A percentile compares a stretch with the other conserved stretches of the same genome.
Conservation (phyloP, 2,797 vertebrate species). For the Sebastolobus altivelis region DNA sequence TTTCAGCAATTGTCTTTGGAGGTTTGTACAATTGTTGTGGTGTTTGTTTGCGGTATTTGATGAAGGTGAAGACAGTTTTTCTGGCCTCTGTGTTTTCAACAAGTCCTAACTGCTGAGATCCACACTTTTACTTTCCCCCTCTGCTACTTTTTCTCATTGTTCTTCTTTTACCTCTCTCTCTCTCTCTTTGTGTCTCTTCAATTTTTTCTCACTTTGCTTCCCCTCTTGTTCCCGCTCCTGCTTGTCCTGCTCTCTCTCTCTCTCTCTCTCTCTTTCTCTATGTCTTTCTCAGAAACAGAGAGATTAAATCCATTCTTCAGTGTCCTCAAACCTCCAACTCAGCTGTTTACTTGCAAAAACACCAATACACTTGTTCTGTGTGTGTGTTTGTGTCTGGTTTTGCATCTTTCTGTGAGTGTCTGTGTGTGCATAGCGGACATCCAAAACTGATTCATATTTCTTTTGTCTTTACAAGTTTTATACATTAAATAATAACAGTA, state of each 20-base stretch:
- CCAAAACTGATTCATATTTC: background rate
- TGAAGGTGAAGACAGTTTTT: slow-evolving; percentile 50
- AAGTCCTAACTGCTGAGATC: slow-evolving; percentile 61
- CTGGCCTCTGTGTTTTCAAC: slow-evolving; percentile 51
- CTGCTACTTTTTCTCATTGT: slow-evolving; percentile 10
- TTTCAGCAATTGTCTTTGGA: slow-evolving; percentile 28
- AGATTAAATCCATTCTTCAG: slow-evolving; percentile 83
- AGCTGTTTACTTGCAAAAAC: slow-evolving; percentile 70
- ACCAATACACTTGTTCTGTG: slow-evolving; percentile 44
- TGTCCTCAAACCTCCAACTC: slow-evolving; percentile 75
- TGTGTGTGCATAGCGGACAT: background rate
- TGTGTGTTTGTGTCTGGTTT: slow-evolving; percentile 28
- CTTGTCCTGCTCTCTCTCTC: slow-evolving; percentile 34
- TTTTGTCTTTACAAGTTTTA: background rate
- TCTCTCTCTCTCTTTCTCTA: background rate
- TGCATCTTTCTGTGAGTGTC: slow-evolving; percentile 19
- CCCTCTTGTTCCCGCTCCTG: slow-evolving; percentile 3
- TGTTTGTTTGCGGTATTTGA: slow-evolving; percentile 47
- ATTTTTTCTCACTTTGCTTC: slow-evolving; percentile 33
- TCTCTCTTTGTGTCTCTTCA: slow-evolving; percentile 15
- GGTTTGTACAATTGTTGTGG: slow-evolving; percentile 33
- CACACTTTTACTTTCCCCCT: slow-evolving; percentile 57
- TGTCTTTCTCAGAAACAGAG: slow-evolving; percentile 52
- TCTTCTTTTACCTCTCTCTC: background rate
- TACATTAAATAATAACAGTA: background rate